Conservation (phyloP, 2,113 vertebrate genomes). For the Coracopsis vasa region DNA sequence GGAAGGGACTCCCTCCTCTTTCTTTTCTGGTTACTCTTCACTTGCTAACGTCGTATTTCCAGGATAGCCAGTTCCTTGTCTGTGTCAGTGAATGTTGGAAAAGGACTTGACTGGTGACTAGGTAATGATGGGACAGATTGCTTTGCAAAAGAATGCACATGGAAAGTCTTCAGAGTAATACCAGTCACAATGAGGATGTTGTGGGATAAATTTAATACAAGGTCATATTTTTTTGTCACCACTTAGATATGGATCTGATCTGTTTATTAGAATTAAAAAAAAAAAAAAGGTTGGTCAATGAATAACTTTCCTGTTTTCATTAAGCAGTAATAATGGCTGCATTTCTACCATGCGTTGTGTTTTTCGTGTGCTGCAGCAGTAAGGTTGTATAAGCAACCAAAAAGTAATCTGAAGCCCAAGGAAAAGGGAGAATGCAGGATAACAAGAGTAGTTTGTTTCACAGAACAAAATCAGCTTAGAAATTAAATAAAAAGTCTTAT, state of each 20-base stretch:
- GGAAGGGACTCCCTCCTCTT: neutral
- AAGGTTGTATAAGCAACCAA: neutral
- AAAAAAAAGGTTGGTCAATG: neutral
- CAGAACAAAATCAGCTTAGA: neutral
- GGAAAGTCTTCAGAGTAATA: neutral
- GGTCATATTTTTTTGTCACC: neutral
- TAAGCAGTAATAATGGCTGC: neutral
- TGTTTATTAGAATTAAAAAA: neutral
- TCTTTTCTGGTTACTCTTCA: neutral
- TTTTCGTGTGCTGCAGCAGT: rapidly evolving
- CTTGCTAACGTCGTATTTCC: neutral
- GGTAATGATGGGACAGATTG: neutral
- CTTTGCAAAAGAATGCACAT: neutral
- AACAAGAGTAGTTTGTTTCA: neutral
- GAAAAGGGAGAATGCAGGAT: neutral
- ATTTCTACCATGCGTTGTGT: neutral
- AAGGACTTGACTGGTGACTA: neutral
- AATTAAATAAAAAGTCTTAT: neutral
- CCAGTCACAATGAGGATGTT: neutral
- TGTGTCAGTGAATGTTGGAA: neutral
- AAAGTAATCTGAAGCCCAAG: neutral
- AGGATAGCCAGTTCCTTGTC: neutral
- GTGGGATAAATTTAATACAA: neutral
- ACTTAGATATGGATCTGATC: conserved; percentile 6
- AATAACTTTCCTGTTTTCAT: conserved; percentile 16